These are phyloP conservation scores for Onychomys leucogaster DNA, from an alignment of 2,797 vertebrate genomes.

Conservation along the genomic window DNA sequence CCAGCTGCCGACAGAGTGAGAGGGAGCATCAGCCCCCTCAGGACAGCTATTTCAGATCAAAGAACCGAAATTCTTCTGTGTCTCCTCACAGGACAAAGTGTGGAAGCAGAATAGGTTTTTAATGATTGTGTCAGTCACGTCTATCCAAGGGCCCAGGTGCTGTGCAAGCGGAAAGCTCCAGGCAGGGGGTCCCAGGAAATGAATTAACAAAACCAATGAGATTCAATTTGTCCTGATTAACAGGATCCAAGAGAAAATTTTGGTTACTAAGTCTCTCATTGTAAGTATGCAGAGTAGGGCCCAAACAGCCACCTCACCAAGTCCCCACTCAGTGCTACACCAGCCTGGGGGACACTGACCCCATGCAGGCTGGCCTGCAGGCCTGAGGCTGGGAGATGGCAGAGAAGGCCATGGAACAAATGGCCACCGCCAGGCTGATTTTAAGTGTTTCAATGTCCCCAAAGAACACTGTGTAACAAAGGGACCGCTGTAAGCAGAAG, in stretches of 20 bases:
- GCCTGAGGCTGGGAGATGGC: neutral
- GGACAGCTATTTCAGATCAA: neutral
- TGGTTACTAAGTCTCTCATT: neutral
- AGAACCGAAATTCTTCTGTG: neutral
- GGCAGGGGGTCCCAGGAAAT: slow-evolving; percentile 6
- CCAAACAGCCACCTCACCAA: neutral
- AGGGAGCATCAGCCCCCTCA: neutral
- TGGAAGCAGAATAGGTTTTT: no score
- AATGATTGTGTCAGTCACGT: neutral
- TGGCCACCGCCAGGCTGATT: neutral
- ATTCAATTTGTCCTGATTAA: neutral
- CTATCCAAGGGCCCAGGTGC: neutral
- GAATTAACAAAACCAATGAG: neutral
- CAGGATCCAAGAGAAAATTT: neutral
- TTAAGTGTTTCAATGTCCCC: neutral
- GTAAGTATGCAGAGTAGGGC: neutral
- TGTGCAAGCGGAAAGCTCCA: neutral
- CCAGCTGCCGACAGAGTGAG: neutral
- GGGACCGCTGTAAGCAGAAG: neutral
- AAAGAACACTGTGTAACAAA: neutral
- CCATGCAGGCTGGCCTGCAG: neutral
- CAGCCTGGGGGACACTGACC: neutral
- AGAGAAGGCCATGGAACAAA: neutral
- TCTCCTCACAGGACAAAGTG: neutral
- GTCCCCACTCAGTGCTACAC: no score